Conservation (phyloP, 35 echinoderm and acorn worm genomes). For the Anneissia japonica region DNA sequence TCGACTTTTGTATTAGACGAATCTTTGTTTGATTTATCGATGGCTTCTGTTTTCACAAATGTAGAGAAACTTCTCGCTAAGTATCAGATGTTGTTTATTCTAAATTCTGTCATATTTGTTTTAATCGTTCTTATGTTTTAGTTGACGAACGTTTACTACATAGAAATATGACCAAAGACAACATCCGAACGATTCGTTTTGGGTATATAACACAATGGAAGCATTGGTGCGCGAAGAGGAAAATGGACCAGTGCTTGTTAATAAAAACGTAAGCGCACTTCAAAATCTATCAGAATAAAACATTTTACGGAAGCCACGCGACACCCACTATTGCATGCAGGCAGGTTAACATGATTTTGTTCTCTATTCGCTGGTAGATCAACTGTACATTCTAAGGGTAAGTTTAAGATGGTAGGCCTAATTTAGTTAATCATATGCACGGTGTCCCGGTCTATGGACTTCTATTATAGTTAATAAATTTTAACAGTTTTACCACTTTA, state of each 20-base stretch:
- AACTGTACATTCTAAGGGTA: no score
- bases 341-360: no score
- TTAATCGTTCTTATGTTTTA: conserved; percentile 2
- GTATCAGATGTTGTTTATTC: not conserved
- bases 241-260: not conserved
- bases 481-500: no score
- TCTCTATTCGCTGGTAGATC: no score
- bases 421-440: no score
- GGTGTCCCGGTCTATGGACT: no score
- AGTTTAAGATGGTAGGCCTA: no score
- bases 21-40: not conserved
- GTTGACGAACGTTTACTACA: not conserved
- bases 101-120: not conserved
- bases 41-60: not conserved
- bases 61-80: not conserved
- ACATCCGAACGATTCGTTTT: not conserved
- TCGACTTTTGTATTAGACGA: not conserved
- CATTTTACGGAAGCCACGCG: not conserved
- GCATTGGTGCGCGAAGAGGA: not conserved
- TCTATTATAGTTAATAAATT: no score
- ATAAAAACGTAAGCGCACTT: not conserved
- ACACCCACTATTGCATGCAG: not conserved
- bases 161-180: not conserved
- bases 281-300: not conserved
- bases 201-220: not conserved